phyloP scores from a whole-genome alignment of 2,888 invertebrate genomes.

The Thymelicus sylvestris region DNA sequence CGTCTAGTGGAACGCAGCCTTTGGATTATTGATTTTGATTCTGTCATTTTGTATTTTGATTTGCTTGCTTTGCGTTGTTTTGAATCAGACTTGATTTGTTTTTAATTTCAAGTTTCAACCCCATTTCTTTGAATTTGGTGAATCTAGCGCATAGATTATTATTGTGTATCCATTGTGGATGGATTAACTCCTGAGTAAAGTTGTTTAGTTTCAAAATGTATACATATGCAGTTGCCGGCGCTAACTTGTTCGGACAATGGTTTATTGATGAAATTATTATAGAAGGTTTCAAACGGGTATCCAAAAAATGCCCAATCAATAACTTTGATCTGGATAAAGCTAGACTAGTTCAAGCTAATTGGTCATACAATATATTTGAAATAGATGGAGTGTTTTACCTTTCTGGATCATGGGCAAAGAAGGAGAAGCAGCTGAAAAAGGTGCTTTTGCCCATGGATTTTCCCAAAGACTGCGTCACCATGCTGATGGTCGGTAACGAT shows the following conservation, averaged over 20 bases:
- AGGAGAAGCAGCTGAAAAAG: conserved; percentile 53
- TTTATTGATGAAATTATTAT: conserved; percentile 50
- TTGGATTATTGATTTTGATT: no score
- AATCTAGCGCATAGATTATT: no score
- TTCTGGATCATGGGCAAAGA: conserved; percentile 62
- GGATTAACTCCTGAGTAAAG: no score
- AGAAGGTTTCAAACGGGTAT: conserved; percentile 53
- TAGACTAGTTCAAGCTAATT: conserved; percentile 58
- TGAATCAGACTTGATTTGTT: no score
- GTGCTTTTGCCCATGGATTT: conserved; percentile 52
- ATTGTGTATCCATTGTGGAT: no score
- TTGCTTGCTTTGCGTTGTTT: no score
- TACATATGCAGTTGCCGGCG: conserved; percentile 62
- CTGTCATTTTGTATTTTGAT: no score
- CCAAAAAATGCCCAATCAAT: conserved; percentile 33
- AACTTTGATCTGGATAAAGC: conserved; percentile 46
- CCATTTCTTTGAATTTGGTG: no score
- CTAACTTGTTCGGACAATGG: conserved; percentile 78
- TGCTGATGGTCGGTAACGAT: conserved; percentile 65
- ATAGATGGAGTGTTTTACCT: conserved; percentile 55
- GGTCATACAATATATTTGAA: conserved; percentile 74
- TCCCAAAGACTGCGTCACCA: conserved; percentile 43
- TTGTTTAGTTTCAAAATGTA: conserved; percentile 48
- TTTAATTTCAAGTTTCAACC: no score
- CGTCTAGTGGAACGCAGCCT: no score